These are phyloP conservation scores for Gymnoscopelus braueri DNA, from an alignment of 2,797 vertebrate genomes.

Conservation along the genomic window DNA sequence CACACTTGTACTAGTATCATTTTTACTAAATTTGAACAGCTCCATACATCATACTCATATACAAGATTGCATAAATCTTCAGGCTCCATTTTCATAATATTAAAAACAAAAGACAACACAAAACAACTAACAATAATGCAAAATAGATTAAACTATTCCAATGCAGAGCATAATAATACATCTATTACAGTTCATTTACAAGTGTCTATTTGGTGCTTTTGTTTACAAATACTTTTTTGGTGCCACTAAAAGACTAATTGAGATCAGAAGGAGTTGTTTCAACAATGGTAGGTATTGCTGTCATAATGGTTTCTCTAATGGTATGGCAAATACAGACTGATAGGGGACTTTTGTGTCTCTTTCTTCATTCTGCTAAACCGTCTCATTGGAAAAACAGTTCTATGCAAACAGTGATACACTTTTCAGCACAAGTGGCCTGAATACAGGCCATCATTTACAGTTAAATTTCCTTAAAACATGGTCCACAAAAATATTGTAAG, in stretches of 20 bases:
- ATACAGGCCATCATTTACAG: slow-evolving; percentile 39
- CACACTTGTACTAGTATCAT: slow-evolving; percentile 63
- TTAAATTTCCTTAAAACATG: slow-evolving; percentile 37
- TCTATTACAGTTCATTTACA: slow-evolving; percentile 78
- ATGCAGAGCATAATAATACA: slow-evolving; percentile 79
- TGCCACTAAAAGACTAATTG: slow-evolving; percentile 58
- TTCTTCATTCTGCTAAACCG: slow-evolving; percentile 21
- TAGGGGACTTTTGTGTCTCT: slow-evolving; percentile 11
- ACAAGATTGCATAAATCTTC: slow-evolving; percentile 86
- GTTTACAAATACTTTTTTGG: slow-evolving; percentile 70
- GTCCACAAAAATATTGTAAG: slow-evolving; percentile 76
- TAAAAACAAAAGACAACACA: slow-evolving; percentile 72
- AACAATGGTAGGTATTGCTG: slow-evolving; percentile 58
- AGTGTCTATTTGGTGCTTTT: slow-evolving; percentile 77
- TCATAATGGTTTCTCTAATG: slow-evolving; percentile 29
- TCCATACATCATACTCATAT: slow-evolving; percentile 74
- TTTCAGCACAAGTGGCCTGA: slow-evolving; percentile 46
- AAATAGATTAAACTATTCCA: slow-evolving; percentile 78
- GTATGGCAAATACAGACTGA: slow-evolving; percentile 76
- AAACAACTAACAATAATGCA: slow-evolving; percentile 75
- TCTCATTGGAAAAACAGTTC: slow-evolving; percentile 8
- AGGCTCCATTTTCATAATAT: slow-evolving; percentile 81
- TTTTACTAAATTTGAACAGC: slow-evolving; percentile 77
- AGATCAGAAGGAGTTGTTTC: slow-evolving; percentile 39
- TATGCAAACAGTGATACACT: slow-evolving; percentile 14